Conservation (phyloP, 1,140 invertebrate species). For the Stratiolaelaps scimitus region DNA sequence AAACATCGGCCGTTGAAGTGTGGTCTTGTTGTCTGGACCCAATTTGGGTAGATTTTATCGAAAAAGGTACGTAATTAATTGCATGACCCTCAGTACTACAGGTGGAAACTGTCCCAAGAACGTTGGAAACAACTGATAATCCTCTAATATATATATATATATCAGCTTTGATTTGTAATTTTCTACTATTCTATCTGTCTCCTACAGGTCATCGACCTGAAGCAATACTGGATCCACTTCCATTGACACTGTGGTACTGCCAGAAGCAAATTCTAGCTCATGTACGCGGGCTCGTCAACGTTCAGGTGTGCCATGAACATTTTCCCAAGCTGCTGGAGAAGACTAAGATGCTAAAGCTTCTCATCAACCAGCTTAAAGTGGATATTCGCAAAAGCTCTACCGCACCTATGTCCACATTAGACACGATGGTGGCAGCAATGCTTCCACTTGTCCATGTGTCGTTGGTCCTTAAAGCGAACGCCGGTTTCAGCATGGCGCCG, state of each 20-base stretch:
- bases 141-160: no score
- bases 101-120: no score
- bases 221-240: constrained; percentile 16
- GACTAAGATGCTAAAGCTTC: background rate
- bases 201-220: background rate
- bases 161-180: no score
- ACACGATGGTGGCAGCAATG: constrained; percentile 4
- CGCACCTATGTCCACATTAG: background rate
- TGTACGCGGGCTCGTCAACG: constrained; percentile 21
- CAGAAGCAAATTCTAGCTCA: constrained; percentile 26
- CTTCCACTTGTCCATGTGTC: constrained; percentile 5
- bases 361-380: constrained; percentile 9
- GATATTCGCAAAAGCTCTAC: constrained; percentile 24
- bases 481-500: constrained; percentile 12
- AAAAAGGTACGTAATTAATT: constrained; percentile 26
- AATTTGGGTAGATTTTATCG: constrained; percentile 16
- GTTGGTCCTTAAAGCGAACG: constrained; percentile 20
- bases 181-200: background rate
- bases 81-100: no score
- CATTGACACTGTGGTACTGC: constrained; percentile 21
- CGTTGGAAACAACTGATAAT: no score
- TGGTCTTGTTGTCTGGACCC: constrained; percentile 16
- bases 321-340: constrained; percentile 9
- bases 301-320: constrained; percentile 18
- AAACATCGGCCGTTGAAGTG: background rate